These are phyloP conservation scores for Onychomys leucogaster DNA, from an alignment of 2,797 vertebrate genomes.

Conservation along the genomic window DNA sequence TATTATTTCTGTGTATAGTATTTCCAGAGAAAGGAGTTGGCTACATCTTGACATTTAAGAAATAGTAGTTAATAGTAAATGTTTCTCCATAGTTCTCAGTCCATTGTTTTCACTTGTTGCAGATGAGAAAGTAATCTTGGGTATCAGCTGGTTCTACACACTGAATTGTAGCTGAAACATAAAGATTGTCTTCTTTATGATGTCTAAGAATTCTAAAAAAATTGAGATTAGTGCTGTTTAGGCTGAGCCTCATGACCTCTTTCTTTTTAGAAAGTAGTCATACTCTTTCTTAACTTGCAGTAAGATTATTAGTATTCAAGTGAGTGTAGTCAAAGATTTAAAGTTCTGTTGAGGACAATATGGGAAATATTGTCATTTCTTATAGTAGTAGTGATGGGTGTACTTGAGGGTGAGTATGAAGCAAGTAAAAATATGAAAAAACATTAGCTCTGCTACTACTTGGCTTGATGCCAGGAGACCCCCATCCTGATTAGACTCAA, in stretches of 20 bases:
- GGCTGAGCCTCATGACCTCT: not conserved
- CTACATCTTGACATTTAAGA: conserved; percentile 34
- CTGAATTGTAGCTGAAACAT: not conserved
- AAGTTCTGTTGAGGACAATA: not conserved
- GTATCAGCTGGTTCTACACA: not conserved
- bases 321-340: not conserved
- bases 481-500: not conserved
- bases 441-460: not conserved
- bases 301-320: not conserved
- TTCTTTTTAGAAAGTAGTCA: not conserved
- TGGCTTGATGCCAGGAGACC: not conserved
- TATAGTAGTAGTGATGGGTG: not conserved
- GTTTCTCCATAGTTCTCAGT: not conserved
- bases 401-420: not conserved
- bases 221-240: not conserved
- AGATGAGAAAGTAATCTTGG: not conserved
- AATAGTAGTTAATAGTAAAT: not conserved
- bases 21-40: not conserved
- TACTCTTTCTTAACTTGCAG: not conserved
- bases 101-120: not conserved
- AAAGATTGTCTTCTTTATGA: not conserved
- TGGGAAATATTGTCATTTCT: not conserved
- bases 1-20: not conserved
- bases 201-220: not conserved
- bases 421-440: not conserved